phyloP scores from a whole-genome alignment of 2,797 vertebrate species.

The Kryptopterus vitreolus region DNA sequence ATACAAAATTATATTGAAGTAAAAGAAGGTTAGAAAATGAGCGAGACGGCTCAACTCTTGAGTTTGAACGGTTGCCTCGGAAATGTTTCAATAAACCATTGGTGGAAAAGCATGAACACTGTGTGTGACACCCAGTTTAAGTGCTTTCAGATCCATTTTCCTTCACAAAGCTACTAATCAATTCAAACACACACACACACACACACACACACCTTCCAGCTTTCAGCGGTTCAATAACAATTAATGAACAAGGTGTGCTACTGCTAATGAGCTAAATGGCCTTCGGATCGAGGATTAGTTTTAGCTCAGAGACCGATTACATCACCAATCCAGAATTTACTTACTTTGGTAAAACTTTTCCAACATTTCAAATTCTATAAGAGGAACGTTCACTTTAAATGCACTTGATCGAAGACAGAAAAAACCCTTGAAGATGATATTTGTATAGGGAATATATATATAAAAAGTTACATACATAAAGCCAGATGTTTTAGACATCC shows the following conservation, averaged over 20 bases:
- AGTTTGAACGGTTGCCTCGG: neutral
- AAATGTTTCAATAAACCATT: neutral
- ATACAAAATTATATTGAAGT: too few species aligned
- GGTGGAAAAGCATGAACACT: neutral
- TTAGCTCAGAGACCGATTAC: neutral
- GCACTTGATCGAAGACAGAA: neutral
- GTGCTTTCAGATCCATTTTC: neutral
- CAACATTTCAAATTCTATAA: neutral
- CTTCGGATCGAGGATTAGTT: neutral
- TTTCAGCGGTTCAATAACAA: slow-evolving; percentile 2
- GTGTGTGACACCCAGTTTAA: neutral
- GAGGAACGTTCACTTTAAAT: neutral
- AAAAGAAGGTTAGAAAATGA: too few species aligned
- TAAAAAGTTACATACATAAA: too few species aligned
- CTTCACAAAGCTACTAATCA: neutral
- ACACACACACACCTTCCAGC: neutral
- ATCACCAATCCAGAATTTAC: neutral
- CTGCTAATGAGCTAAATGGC: neutral
- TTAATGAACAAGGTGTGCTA: neutral
- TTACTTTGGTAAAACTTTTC: slow-evolving; percentile 7
- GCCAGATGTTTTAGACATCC: neutral
- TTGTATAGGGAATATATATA: too few species aligned
- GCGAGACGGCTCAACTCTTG: neutral
- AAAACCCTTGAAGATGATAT: too few species aligned
- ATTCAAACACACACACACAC: neutral